Conservation (phyloP, 2,888 invertebrate species). For the Cantharis nigra region DNA sequence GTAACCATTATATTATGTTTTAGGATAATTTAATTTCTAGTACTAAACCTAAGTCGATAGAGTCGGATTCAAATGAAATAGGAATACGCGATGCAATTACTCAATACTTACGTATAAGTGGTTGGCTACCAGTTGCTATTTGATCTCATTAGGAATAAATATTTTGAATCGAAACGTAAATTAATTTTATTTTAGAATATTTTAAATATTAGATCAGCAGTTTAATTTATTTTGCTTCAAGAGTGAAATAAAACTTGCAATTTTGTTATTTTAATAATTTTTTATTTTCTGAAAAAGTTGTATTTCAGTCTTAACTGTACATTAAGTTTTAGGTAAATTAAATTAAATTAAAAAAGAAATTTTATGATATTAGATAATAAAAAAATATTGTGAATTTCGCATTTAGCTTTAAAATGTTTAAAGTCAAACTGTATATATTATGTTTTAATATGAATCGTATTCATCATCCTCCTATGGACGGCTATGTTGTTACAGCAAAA, state of each 20-base stretch:
- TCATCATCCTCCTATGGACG: not conserved
- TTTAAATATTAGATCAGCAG: not conserved
- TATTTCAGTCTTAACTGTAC: not conserved
- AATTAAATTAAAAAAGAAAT: not conserved
- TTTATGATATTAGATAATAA: not conserved
- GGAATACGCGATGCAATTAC: slow-evolving; percentile 49
- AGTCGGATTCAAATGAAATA: slow-evolving; percentile 37
- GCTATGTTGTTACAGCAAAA: not conserved
- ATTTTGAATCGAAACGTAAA: not conserved
- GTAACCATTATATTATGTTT: slow-evolving; percentile 19
- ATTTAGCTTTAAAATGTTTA: slow-evolving; percentile 3
- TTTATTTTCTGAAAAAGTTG: not conserved
- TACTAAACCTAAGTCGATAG: slow-evolving; percentile 38
- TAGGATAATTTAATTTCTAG: slow-evolving; percentile 48
- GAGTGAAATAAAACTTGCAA: not conserved
- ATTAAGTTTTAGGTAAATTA: not conserved
- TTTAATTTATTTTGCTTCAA: not conserved
- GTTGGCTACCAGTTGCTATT: slow-evolving; percentile 45
- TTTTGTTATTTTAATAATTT: not conserved
- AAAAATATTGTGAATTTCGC: not conserved
- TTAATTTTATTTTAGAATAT: not conserved
- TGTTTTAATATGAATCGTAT: not conserved
- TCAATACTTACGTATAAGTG: slow-evolving; percentile 49
- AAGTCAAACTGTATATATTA: not conserved
- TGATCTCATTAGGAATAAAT: slow-evolving; percentile 8